Evolutionary conservation across 2,888 invertebrate genomes (phyloP).

Genomic region (Drosophila paranaensis): DNA sequence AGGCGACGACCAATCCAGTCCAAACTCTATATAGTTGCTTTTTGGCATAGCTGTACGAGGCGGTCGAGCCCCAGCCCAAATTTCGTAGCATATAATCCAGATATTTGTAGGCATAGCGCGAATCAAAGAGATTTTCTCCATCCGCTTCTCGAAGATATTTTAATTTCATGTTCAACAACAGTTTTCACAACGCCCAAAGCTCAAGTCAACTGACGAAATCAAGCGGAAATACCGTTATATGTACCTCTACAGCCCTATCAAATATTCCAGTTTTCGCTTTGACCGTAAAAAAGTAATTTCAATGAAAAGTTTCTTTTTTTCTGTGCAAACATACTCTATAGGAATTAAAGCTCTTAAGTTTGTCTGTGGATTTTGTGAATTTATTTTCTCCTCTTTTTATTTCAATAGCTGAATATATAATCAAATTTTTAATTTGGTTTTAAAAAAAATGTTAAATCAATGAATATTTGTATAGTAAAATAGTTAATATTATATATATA

Average conservation of each 20-base stretch:
- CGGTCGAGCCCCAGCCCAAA: slow-evolving; percentile 16
- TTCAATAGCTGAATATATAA: too few species aligned
- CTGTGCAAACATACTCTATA: background rate
- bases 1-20: background rate
- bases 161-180: background rate
- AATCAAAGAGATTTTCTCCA: slow-evolving; percentile 6
- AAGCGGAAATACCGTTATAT: background rate
- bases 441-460: too few species aligned
- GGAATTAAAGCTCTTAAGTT: background rate
- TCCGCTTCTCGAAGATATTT: slow-evolving; percentile 1
- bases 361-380: too few species aligned
- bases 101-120: slow-evolving; percentile 24
- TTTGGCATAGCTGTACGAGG: background rate
- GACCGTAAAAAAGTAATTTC: background rate
- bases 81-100: slow-evolving; percentile 23
- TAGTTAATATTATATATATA: too few species aligned
- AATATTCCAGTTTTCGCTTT: background rate
- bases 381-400: too few species aligned
- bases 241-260: background rate
- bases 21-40: slow-evolving; percentile 10
- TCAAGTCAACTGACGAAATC: background rate
- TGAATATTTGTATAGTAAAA: too few species aligned
- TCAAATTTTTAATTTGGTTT: too few species aligned
- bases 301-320: background rate
- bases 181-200: background rate